Conservation (phyloP, 2,888 invertebrate genomes). For the Ophion costatus region DNA sequence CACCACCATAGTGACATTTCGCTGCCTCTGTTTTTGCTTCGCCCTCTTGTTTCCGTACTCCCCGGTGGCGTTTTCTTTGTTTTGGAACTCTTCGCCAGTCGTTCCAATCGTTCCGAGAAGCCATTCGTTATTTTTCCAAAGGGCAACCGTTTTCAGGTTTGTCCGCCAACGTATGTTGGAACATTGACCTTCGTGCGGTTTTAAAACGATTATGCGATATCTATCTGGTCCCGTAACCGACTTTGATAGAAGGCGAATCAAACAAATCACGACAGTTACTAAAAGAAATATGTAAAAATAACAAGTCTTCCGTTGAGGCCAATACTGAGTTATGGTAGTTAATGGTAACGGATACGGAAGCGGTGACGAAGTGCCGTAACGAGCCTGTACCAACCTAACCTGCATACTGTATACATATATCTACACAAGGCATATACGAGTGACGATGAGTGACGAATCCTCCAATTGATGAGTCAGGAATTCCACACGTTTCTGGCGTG, state of each 20-base stretch:
- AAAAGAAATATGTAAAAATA: neutral
- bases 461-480: constrained; percentile 51
- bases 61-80: constrained; percentile 8
- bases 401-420: too few relatives aligned
- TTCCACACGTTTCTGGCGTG: constrained; percentile 13
- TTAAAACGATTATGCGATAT: neutral
- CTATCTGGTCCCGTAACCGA: neutral
- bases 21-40: constrained; percentile 2
- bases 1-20: constrained; percentile 1
- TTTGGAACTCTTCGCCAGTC: constrained; percentile 8
- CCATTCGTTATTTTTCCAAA: neutral
- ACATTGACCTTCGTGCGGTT: neutral
- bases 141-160: neutral
- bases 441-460: constrained; percentile 49
- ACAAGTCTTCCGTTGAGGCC: neutral
- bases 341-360: constrained; percentile 13
- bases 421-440: constrained; percentile 3
- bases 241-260: neutral
- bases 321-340: constrained; percentile 12
- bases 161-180: neutral
- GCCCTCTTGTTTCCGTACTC: neutral
- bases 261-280: neutral
- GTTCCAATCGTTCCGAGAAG: neutral
- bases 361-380: constrained; percentile 12
- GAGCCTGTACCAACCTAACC: neutral